These are phyloP conservation scores for Ammospiza nelsoni DNA, from an alignment of 2,113 vertebrate genomes.

Conservation along the genomic window DNA sequence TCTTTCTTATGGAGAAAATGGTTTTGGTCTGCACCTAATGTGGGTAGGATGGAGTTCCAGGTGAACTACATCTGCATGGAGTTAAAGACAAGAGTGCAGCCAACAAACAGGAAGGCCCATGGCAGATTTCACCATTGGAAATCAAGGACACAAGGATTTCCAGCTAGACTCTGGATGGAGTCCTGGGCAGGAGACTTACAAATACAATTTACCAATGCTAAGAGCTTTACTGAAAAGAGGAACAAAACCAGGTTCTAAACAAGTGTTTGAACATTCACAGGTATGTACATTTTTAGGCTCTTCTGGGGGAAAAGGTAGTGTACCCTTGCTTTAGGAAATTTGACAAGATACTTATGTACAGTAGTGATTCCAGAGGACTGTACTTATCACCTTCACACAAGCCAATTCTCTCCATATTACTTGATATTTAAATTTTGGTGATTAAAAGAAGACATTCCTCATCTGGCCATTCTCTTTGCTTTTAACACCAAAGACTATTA, in stretches of 20 bases:
- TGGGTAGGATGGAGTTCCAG: neutral
- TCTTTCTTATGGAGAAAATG: neutral
- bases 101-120: neutral
- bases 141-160: neutral
- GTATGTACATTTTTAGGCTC: neutral
- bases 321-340: neutral
- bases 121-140: neutral
- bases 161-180: neutral
- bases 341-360: neutral
- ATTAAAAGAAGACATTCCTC: neutral
- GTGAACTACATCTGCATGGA: neutral
- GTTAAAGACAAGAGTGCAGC: neutral
- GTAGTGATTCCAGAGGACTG: neutral
- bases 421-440: neutral
- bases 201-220: neutral
- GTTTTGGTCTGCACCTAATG: neutral
- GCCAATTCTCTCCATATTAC: neutral
- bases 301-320: neutral
- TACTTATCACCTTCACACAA: neutral
- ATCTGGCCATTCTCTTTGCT: neutral
- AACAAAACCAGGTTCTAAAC: neutral
- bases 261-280: neutral
- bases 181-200: neutral
- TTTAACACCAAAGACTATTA: neutral
- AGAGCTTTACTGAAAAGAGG: neutral